phyloP scores from a whole-genome alignment of 2,888 invertebrate genomes.

The Onchidella celtica region DNA sequence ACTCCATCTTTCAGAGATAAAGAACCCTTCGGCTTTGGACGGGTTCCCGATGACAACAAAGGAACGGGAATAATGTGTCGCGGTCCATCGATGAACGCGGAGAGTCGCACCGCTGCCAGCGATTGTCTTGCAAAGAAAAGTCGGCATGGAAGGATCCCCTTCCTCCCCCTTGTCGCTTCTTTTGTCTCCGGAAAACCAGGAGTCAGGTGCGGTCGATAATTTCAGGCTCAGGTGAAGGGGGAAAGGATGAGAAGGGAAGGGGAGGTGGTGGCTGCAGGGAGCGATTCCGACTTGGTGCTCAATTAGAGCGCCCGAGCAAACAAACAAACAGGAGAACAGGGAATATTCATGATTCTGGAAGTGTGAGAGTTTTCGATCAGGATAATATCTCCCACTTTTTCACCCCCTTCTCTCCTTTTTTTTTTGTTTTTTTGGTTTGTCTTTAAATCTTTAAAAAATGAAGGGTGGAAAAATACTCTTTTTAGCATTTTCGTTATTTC shows the following conservation, averaged over 20 bases:
- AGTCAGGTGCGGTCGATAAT: conserved; percentile 37
- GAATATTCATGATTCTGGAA: too few relatives aligned
- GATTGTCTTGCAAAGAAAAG: conserved; percentile 27
- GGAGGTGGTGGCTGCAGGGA: not conserved
- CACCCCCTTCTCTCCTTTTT: too few relatives aligned
- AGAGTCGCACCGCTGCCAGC: conserved; percentile 29
- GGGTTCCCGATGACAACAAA: not conserved
- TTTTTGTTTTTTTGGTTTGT: too few relatives aligned
- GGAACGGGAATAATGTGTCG: conserved; percentile 7
- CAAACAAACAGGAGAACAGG: not conserved
- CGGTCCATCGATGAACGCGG: conserved; percentile 19
- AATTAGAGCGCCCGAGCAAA: conserved; percentile 27
- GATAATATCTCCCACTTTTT: too few relatives aligned
- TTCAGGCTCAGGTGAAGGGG: conserved; percentile 38
- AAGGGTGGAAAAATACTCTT: too few relatives aligned
- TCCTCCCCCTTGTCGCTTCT: not conserved
- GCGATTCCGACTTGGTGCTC: conserved; percentile 23
- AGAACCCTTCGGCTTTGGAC: not conserved
- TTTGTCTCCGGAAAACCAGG: conserved; percentile 5
- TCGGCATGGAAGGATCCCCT: not conserved
- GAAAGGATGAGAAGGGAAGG: too few relatives aligned
- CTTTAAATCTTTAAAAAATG: too few relatives aligned
- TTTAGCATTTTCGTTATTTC: too few relatives aligned
- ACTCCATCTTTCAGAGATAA: conserved; percentile 23
- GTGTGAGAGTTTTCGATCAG: too few relatives aligned